Conservation (phyloP, 92 coral and sea anemone species). For the Virgularia gustaviana region DNA sequence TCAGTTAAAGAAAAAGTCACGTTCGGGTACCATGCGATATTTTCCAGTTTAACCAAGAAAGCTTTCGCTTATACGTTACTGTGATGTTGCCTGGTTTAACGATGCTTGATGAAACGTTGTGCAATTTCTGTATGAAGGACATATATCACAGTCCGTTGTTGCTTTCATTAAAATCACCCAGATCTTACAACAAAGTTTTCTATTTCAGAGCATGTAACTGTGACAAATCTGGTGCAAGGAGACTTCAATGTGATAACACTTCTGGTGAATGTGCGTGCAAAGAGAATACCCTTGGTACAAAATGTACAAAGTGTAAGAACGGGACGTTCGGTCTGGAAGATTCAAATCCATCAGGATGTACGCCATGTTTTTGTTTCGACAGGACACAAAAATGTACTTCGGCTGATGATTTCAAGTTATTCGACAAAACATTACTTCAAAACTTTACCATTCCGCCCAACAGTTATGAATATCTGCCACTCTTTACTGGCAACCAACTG, state of each 20-base stretch:
- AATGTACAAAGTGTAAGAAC: conserved; percentile 63
- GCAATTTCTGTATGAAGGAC: background rate
- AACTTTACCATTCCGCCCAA: conserved; percentile 11
- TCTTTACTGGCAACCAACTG: conserved; percentile 53
- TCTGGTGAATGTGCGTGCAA: conserved; percentile 81
- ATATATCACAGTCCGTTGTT: background rate
- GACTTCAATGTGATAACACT: conserved; percentile 66
- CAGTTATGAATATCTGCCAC: conserved; percentile 7
- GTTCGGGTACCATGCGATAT: too few species aligned
- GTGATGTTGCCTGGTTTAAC: too few species aligned
- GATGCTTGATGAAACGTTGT: background rate
- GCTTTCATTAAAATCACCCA: background rate
- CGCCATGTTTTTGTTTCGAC: conserved; percentile 84
- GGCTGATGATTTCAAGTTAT: conserved; percentile 56
- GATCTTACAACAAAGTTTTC: background rate
- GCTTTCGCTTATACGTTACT: too few species aligned
- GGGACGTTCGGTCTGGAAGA: conserved; percentile 72
- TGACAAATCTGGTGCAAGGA: conserved; percentile 69
- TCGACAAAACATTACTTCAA: conserved; percentile 19
- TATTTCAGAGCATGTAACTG: conserved; percentile 74
- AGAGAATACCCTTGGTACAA: conserved; percentile 65
- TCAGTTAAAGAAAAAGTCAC: too few species aligned
- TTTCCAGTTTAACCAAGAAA: too few species aligned
- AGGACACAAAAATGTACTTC: conserved; percentile 69
- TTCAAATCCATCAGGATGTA: conserved; percentile 82